A percentile compares a stretch with the other conserved stretches of the same genome.
phyloP scores from a whole-genome alignment of 1,140 invertebrate species.

The Platorchestia sp. region DNA sequence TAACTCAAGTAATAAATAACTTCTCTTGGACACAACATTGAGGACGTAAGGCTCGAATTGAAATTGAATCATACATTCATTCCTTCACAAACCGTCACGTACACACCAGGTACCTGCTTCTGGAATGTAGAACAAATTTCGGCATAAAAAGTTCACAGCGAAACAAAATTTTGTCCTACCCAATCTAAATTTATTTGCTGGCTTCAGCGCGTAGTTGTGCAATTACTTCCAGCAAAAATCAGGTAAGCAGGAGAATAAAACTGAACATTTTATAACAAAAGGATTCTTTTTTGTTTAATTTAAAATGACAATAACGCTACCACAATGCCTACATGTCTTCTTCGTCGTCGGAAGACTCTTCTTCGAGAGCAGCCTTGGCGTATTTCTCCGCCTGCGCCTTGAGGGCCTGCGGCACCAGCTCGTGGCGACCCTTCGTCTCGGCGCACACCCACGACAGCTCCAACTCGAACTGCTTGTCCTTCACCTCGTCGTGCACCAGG shows the following conservation, averaged over 20 bases:
- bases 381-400: slow-evolving; percentile 81
- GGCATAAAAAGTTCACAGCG: too few relatives aligned
- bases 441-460: slow-evolving; percentile 97
- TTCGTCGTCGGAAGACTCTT: slow-evolving; percentile 86
- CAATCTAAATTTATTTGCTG: too few relatives aligned
- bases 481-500: slow-evolving; percentile 96
- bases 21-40: too few relatives aligned
- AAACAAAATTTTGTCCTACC: too few relatives aligned
- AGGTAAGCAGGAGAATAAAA: neutral
- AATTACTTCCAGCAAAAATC: too few relatives aligned
- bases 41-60: too few relatives aligned
- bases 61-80: too few relatives aligned
- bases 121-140: too few relatives aligned
- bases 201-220: too few relatives aligned
- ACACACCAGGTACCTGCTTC: too few relatives aligned
- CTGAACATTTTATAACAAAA: neutral
- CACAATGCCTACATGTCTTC: slow-evolving; percentile 75
- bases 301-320: neutral
- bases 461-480: slow-evolving; percentile 98
- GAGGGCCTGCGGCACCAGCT: slow-evolving; percentile 77
- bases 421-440: slow-evolving; percentile 82
- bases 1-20: too few relatives aligned
- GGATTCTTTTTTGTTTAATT: neutral
- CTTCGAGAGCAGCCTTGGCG: slow-evolving; percentile 86
- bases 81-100: too few relatives aligned